phyloP scores from a whole-genome alignment of 1,140 invertebrate genomes.

The Pseudomyrmex pallidus region DNA sequence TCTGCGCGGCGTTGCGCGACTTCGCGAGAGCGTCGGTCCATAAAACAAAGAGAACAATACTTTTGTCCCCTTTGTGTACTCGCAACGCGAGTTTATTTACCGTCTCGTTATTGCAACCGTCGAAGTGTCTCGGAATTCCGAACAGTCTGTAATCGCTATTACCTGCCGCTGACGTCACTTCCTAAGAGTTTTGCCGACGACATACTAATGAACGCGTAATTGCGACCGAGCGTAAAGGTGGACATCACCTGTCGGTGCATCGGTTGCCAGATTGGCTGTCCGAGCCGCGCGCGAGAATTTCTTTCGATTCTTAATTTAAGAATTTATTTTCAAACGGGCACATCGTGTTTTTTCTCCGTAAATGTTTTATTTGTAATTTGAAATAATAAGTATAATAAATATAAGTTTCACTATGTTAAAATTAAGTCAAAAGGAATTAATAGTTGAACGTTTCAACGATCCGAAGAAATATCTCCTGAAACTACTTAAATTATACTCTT shows the following conservation, averaged over 20 bases:
- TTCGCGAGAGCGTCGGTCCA: constrained; percentile 10
- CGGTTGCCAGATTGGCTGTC: constrained; percentile 26
- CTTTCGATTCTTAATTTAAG: constrained; percentile 41
- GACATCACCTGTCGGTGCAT: constrained; percentile 21
- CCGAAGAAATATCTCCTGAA: no score
- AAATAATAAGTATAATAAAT: neutral
- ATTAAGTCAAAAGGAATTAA: no score
- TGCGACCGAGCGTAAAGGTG: constrained; percentile 53
- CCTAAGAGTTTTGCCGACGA: constrained; percentile 57
- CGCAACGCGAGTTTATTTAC: constrained; percentile 1
- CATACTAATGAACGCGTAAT: constrained; percentile 75
- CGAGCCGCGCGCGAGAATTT: constrained; percentile 19
- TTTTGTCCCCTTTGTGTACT: constrained; percentile 1
- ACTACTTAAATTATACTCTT: neutral
- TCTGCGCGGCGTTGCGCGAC: constrained; percentile 1
- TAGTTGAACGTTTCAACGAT: no score
- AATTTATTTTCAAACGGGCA: constrained; percentile 15
- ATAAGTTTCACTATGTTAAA: no score
- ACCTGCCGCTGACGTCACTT: constrained; percentile 74
- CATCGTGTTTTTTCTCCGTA: neutral
- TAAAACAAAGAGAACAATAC: constrained; percentile 39
- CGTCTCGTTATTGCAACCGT: constrained; percentile 9
- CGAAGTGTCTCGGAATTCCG: constrained; percentile 62
- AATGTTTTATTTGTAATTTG: neutral
- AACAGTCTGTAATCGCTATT: constrained; percentile 68